A percentile compares a stretch with the other conserved stretches of the same genome.
Evolutionary conservation across 1,140 invertebrate genomes (phyloP).

Genomic region (Dolichoris vasculosae): DNA sequence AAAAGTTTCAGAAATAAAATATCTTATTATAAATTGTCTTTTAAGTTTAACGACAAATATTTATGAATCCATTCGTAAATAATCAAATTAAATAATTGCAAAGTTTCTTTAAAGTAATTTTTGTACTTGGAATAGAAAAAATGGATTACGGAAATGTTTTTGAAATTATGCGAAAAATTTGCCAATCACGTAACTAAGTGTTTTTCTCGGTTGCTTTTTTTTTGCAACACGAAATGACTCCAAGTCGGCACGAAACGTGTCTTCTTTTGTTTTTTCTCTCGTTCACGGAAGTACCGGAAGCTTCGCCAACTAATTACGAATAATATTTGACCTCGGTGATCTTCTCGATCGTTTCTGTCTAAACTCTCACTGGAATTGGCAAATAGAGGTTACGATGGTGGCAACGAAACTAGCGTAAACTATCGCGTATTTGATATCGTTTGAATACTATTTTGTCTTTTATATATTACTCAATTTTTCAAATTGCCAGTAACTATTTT

Average conservation of each 20-base stretch:
- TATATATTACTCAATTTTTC: background rate
- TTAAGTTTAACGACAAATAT: background rate
- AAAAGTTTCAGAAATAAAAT: too few species aligned
- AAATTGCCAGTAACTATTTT: background rate
- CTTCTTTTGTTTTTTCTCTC: background rate
- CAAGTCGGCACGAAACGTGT: background rate
- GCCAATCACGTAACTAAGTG: conserved; percentile 5
- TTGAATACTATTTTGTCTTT: background rate
- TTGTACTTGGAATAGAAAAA: background rate
- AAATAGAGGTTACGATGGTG: background rate
- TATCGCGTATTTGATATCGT: background rate
- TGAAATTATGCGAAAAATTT: conserved; percentile 29
- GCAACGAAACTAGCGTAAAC: background rate
- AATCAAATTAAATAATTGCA: background rate
- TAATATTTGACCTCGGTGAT: background rate
- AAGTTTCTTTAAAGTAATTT: background rate
- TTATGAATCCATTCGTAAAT: background rate
- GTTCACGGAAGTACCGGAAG: conserved; percentile 27
- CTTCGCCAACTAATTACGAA: conserved; percentile 19
- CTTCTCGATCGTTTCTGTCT: conserved; percentile 9
- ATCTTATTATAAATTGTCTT: background rate
- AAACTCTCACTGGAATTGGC: background rate
- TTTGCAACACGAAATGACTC: background rate
- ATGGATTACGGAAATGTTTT: background rate
- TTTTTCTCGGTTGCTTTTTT: background rate